These are phyloP conservation scores for Sitta carolinensis DNA, from an alignment of 2,797 vertebrate species.

Conservation along the genomic window DNA sequence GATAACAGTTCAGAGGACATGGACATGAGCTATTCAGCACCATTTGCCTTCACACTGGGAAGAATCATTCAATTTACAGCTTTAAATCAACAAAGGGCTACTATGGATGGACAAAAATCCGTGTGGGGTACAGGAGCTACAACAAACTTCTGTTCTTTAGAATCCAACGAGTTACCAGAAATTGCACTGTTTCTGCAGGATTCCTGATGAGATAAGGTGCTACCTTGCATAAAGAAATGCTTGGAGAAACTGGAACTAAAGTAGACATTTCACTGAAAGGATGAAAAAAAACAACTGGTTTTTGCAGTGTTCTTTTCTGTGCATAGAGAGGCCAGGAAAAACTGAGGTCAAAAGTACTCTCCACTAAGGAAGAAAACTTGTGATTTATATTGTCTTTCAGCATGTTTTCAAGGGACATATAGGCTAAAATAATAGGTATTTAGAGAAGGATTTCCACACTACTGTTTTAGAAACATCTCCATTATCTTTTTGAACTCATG, in stretches of 20 bases:
- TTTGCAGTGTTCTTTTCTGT: neutral
- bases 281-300: rapidly evolving
- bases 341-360: neutral
- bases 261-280: neutral
- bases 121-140: neutral
- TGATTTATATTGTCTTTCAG: neutral
- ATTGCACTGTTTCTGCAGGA: neutral
- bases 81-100: neutral
- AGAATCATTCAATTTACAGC: neutral
- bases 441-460: neutral
- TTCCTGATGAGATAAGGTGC: neutral
- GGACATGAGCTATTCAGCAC: neutral
- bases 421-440: neutral
- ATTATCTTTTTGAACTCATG: neutral
- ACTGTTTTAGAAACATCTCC: neutral
- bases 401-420: neutral
- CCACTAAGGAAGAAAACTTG: neutral
- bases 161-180: neutral
- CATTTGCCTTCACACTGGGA: neutral
- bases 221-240: neutral
- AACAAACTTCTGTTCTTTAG: neutral
- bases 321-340: neutral
- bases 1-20: neutral
- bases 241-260: neutral
- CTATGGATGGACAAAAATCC: neutral